Conservation (phyloP, 2,888 invertebrate genomes). For the Epirrhoe alternata region DNA sequence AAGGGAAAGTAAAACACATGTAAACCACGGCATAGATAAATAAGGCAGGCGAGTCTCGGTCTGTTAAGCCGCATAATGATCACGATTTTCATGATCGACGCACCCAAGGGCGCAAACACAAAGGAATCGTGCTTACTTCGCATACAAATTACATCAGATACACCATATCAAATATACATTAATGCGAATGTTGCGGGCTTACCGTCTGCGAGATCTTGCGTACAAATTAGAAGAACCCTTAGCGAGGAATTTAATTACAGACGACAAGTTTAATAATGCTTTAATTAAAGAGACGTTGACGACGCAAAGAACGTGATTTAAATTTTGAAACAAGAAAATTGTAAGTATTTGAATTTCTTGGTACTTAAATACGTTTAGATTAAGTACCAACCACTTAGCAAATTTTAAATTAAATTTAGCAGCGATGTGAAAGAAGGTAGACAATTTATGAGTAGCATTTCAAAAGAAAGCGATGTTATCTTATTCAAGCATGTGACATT, state of each 20-base stretch:
- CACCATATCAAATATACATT: slow-evolving; percentile 27
- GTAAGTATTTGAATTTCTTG: slow-evolving; percentile 20
- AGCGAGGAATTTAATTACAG: slow-evolving; percentile 26
- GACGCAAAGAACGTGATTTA: slow-evolving; percentile 21
- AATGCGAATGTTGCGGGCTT: slow-evolving; percentile 29
- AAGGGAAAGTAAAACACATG: not conserved
- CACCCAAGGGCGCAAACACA: slow-evolving; percentile 60
- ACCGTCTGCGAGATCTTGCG: slow-evolving; percentile 17
- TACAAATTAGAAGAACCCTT: slow-evolving; percentile 22
- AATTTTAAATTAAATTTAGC: slow-evolving; percentile 19
- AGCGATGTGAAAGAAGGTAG: slow-evolving; percentile 9
- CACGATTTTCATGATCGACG: slow-evolving; percentile 52
- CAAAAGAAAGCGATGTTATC: slow-evolving; percentile 5
- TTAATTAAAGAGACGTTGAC: slow-evolving; percentile 20
- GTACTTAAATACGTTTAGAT: slow-evolving; percentile 24
- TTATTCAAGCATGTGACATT: slow-evolving; percentile 5
- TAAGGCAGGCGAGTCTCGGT: slow-evolving; percentile 48
- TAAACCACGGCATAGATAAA: slow-evolving; percentile 8
- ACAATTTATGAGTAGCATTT: slow-evolving; percentile 4
- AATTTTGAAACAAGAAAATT: slow-evolving; percentile 23
- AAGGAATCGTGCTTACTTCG: slow-evolving; percentile 48
- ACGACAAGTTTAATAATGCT: slow-evolving; percentile 23
- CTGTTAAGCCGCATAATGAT: slow-evolving; percentile 56
- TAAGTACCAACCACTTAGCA: slow-evolving; percentile 27
- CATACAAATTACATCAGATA: slow-evolving; percentile 43